Evolutionary conservation across 1,140 invertebrate species (phyloP).

Genomic region (Stegodyphus mimosarum): DNA sequence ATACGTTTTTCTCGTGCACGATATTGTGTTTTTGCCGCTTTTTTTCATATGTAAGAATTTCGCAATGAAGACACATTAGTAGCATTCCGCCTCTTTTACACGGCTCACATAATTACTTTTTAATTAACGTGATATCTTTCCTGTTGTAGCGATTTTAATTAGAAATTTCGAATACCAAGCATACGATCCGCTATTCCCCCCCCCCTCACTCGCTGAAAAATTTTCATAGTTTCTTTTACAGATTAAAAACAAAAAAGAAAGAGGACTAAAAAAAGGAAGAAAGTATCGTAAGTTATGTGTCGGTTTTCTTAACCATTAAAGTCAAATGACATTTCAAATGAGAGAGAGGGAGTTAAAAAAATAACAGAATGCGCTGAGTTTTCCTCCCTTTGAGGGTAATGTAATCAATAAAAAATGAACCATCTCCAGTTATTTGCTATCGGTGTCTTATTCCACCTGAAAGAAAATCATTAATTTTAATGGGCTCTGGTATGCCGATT

Average conservation of each 20-base stretch:
- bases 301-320: conserved; percentile 46
- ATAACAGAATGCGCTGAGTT: not conserved
- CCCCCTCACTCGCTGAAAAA: not conserved
- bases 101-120: conserved; percentile 55
- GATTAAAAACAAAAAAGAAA: conserved; percentile 20
- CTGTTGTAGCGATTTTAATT: conserved; percentile 51
- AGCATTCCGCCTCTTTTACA: conserved; percentile 30
- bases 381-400: conserved; percentile 25
- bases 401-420: conserved; percentile 59
- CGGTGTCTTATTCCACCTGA: conserved; percentile 50
- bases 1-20: no score
- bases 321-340: no score
- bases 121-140: conserved; percentile 57
- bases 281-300: conserved; percentile 39
- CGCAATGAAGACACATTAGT: conserved; percentile 49
- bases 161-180: conserved; percentile 50
- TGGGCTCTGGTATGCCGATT: conserved; percentile 54
- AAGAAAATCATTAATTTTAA: conserved; percentile 58
- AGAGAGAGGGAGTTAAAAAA: not conserved
- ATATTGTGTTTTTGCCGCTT: no score
- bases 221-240: not conserved
- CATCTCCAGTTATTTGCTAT: conserved; percentile 35
- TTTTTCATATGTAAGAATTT: no score
- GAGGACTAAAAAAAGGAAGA: conserved; percentile 26
- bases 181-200: not conserved